Percentiles rank a stretch among this genome's conserved stretches.
Evolutionary conservation across 2,113 vertebrate species (phyloP).

Genomic region (Megaleporinus macrocephalus): DNA sequence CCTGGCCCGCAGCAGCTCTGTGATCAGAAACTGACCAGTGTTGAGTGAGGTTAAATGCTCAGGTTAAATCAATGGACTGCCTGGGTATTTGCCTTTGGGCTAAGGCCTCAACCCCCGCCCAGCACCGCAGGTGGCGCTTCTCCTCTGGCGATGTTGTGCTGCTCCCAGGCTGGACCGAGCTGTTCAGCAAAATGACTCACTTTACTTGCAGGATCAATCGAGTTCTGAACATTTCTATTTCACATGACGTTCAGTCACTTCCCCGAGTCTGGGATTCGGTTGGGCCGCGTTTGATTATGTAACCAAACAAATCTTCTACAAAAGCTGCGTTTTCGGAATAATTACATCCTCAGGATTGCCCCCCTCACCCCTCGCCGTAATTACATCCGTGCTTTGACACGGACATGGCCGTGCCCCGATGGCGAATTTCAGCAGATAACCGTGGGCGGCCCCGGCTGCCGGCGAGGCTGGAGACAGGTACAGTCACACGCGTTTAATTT

Average conservation of each 20-base stretch:
- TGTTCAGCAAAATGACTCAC: too few species aligned
- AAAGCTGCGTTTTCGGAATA: conserved; percentile 1
- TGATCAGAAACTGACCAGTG: too few species aligned
- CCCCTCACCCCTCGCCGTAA: conserved; percentile 5
- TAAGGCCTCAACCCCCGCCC: too few species aligned
- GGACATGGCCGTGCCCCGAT: background rate
- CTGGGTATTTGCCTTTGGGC: too few species aligned
- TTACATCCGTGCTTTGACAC: conserved; percentile 21
- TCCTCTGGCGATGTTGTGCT: too few species aligned
- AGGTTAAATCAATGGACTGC: too few species aligned
- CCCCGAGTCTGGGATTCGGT: background rate
- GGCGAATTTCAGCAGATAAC: conserved; percentile 21
- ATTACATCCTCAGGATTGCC: conserved; percentile 5
- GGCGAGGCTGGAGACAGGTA: conserved; percentile 18
- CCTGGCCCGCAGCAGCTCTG: too few species aligned
- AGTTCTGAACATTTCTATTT: too few species aligned
- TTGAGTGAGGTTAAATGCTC: too few species aligned
- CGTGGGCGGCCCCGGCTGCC: conserved; percentile 11
- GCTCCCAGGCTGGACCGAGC: too few species aligned
- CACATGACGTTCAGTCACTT: background rate
- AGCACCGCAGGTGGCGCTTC: too few species aligned
- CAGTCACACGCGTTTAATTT: conserved; percentile 43
- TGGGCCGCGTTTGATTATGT: background rate
- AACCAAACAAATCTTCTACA: background rate
- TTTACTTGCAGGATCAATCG: too few species aligned